These are phyloP conservation scores for Orientallactaga bullata DNA, from an alignment of 2,113 vertebrate species.

Conservation along the genomic window DNA sequence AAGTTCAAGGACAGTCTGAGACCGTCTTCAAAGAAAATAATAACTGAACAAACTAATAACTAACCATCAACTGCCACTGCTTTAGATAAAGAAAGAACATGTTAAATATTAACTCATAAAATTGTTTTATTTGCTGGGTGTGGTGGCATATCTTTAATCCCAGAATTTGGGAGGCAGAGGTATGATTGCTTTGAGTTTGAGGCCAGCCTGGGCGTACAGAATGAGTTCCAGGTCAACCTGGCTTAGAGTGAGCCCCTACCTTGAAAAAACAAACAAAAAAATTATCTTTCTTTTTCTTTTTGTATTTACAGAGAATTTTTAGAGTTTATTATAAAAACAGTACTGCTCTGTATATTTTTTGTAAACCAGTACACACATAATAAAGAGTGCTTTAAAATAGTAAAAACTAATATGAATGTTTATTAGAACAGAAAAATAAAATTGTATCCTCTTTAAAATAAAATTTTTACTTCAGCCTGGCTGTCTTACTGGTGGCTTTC, in stretches of 20 bases:
- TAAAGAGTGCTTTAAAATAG: constrained; percentile 37
- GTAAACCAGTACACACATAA: neutral
- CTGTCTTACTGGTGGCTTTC: constrained; percentile 1
- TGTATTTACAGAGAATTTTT: constrained; percentile 41
- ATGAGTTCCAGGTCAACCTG: too few species aligned
- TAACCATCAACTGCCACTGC: neutral
- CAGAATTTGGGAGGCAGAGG: too few species aligned
- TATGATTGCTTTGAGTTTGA: too few species aligned
- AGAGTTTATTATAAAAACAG: constrained; percentile 20
- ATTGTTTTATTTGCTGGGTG: neutral
- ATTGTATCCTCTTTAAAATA: constrained; percentile 44
- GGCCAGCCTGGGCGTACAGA: too few species aligned
- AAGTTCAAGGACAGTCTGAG: too few species aligned
- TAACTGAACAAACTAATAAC: neutral
- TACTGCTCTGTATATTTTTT: neutral
- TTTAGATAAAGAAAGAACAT: constrained; percentile 28
- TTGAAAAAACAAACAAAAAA: too few species aligned
- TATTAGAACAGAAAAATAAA: constrained; percentile 29
- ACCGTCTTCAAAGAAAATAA: too few species aligned
- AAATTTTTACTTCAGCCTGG: neutral
- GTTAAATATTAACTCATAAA: constrained; percentile 21
- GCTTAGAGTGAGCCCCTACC: too few species aligned
- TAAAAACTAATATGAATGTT: constrained; percentile 15
- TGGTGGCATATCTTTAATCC: too few species aligned
- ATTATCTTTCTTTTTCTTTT: neutral